Conservation (phyloP, 2,797 vertebrate species). For the Agapornis canus region DNA sequence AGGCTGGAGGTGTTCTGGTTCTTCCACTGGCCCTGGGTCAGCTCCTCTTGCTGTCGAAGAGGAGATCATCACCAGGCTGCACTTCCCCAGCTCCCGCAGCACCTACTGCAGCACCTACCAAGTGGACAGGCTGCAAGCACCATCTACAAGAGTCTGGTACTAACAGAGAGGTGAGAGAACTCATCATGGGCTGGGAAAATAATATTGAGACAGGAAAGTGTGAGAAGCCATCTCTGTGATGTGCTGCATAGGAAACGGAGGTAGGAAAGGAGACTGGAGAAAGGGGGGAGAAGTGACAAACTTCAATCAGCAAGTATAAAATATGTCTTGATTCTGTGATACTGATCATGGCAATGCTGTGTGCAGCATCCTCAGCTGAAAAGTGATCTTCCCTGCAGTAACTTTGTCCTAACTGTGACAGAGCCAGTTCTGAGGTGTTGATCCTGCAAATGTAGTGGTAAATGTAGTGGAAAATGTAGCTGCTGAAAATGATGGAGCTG, state of each 20-base stretch:
- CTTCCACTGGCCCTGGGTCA: neutral
- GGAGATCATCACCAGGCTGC: neutral
- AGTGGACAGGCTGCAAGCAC: neutral
- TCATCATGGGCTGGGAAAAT: neutral
- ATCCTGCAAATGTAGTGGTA: neutral
- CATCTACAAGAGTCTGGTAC: neutral
- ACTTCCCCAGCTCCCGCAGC: neutral
- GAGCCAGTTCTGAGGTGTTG: neutral
- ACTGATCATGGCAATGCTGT: neutral
- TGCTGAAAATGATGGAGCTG: neutral
- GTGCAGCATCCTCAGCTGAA: neutral
- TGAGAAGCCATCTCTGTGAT: neutral
- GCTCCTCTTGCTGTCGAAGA: neutral
- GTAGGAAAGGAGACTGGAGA: neutral
- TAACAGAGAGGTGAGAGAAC: conserved; percentile 10
- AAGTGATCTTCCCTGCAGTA: neutral
- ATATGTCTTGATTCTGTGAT: neutral
- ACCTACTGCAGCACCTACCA: rapidly evolving
- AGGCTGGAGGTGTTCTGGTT: neutral
- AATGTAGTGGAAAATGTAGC: neutral
- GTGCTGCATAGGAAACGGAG: neutral
- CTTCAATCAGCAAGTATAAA: neutral
- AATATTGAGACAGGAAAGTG: neutral
- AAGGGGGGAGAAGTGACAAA: neutral
- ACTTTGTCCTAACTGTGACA: neutral